Conservation (phyloP, 2,797 vertebrate species). For the Lophius americanus region DNA sequence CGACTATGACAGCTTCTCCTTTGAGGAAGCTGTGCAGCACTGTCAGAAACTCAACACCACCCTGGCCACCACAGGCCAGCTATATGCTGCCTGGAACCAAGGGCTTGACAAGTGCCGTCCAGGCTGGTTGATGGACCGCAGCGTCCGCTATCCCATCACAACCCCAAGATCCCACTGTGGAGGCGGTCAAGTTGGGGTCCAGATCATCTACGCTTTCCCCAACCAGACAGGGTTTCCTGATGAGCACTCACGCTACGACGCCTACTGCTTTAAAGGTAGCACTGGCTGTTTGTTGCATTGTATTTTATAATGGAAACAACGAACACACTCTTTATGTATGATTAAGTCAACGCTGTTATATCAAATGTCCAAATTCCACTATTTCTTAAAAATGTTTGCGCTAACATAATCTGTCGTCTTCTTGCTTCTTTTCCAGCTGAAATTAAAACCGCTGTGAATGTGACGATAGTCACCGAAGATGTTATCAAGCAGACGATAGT, state of each 20-base stretch:
- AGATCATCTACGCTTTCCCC: slow-evolving; percentile 86
- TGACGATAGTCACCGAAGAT: no score
- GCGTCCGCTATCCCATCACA: slow-evolving; percentile 91
- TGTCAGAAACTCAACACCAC: slow-evolving; percentile 88
- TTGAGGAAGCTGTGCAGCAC: slow-evolving; percentile 86
- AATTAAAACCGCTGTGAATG: no score
- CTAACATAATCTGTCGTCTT: no score
- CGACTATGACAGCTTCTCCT: slow-evolving; percentile 87
- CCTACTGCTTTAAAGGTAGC: slow-evolving; percentile 92
- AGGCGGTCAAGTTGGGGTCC: slow-evolving; percentile 86
- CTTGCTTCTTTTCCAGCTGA: no score
- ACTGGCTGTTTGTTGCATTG: neutral
- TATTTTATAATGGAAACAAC: neutral
- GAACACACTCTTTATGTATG: no score
- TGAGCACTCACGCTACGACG: slow-evolving; percentile 87
- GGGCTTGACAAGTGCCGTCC: slow-evolving; percentile 92
- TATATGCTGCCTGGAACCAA: slow-evolving; percentile 90
- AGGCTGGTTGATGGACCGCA: slow-evolving; percentile 92
- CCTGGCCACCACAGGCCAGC: slow-evolving; percentile 88
- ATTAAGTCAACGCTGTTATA: no score
- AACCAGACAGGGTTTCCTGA: slow-evolving; percentile 93
- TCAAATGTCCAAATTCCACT: no score
- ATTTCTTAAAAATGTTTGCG: no score
- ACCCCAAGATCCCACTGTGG: slow-evolving; percentile 86
- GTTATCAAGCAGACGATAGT: no score